These are phyloP conservation scores for Pollenia angustigena DNA, from an alignment of 2,888 invertebrate genomes.

Conservation along the genomic window DNA sequence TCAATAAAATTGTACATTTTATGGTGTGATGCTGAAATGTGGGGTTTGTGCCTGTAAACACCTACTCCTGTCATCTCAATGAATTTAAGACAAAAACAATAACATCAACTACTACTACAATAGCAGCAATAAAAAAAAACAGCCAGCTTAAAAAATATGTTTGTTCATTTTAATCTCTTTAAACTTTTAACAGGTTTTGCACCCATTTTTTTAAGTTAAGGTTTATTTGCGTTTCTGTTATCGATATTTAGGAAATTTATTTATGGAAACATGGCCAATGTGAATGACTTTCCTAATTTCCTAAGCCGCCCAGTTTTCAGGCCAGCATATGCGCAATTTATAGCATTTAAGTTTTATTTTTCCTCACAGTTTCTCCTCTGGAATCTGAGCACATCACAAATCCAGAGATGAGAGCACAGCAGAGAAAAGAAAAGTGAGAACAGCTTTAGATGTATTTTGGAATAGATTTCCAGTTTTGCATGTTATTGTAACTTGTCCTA, in stretches of 20 bases:
- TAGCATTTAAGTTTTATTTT: constrained; percentile 25
- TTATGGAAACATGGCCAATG: constrained; percentile 67
- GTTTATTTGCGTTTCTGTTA: constrained; percentile 53
- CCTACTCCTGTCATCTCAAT: constrained; percentile 69
- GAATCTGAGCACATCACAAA: constrained; percentile 35
- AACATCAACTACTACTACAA: constrained; percentile 15
- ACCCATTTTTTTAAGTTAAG: constrained; percentile 53
- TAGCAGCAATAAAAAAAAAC: constrained; percentile 47
- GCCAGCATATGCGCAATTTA: constrained; percentile 63
- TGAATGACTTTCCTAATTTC: constrained; percentile 70
- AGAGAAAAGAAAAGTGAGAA: constrained; percentile 36
- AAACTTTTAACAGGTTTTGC: constrained; percentile 72
- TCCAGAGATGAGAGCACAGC: constrained; percentile 13
- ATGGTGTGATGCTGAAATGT: constrained; percentile 64
- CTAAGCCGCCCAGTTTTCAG: constrained; percentile 70
- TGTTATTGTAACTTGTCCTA: constrained; percentile 38
- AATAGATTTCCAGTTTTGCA: constrained; percentile 65
- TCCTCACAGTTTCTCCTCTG: constrained; percentile 6
- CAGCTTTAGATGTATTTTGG: constrained; percentile 16
- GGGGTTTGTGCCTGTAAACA: constrained; percentile 66
- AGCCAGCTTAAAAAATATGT: constrained; percentile 61
- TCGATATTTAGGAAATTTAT: constrained; percentile 62
- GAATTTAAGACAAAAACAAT: constrained; percentile 60
- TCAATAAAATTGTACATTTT: constrained; percentile 66
- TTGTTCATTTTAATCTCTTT: constrained; percentile 29